phyloP scores from a whole-genome alignment of 2,888 invertebrate genomes.

The Colostygia pectinataria region DNA sequence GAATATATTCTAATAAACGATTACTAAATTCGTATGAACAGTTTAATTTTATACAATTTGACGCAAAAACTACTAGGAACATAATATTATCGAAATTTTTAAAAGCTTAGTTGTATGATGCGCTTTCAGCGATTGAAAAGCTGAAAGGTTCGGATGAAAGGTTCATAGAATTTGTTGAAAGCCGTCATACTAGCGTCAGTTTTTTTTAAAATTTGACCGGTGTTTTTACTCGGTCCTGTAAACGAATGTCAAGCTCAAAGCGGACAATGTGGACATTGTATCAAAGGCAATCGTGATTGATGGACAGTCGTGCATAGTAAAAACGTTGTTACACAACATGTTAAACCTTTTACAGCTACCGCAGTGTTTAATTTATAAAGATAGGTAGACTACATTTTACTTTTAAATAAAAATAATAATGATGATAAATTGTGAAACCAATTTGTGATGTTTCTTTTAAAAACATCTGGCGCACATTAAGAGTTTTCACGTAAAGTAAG shows the following conservation, averaged over 20 bases:
- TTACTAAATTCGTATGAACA: too few relatives aligned
- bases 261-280: neutral
- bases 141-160: constrained; percentile 11
- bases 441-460: too few relatives aligned
- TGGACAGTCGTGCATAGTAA: neutral
- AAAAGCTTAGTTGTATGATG: constrained; percentile 3
- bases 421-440: too few relatives aligned
- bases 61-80: neutral
- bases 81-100: constrained; percentile 5
- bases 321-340: too few relatives aligned
- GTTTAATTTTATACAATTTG: too few relatives aligned
- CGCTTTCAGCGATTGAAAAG: constrained; percentile 8
- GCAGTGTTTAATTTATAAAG: too few relatives aligned
- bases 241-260: constrained; percentile 7
- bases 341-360: too few relatives aligned
- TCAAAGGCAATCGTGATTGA: constrained; percentile 7
- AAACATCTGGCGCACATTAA: too few relatives aligned
- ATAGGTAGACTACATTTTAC: too few relatives aligned
- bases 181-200: constrained; percentile 8
- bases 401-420: too few relatives aligned
- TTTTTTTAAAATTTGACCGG: constrained; percentile 7
- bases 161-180: constrained; percentile 14
- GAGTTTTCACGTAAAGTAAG: too few relatives aligned
- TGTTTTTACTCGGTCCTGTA: neutral
- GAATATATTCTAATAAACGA: too few relatives aligned